phyloP scores from a whole-genome alignment of 2,797 vertebrate species.

The Galago senegalensis region DNA sequence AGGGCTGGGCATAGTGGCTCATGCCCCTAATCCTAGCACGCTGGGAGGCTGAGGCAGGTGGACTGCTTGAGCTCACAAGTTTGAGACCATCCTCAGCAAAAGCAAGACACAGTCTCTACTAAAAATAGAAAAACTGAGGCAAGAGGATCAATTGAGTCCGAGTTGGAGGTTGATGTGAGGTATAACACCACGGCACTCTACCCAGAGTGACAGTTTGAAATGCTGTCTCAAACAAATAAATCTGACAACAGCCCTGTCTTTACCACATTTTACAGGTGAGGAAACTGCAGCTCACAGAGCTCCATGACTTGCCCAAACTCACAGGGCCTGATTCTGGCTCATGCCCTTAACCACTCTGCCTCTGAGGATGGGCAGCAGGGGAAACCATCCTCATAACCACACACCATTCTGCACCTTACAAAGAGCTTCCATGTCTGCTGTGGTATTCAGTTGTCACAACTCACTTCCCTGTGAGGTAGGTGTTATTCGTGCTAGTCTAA shows the following conservation, averaged over 20 bases:
- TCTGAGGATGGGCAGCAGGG: background rate
- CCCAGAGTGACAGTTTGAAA: too few relatives aligned
- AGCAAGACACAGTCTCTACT: too few relatives aligned
- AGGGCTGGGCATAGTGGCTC: too few relatives aligned
- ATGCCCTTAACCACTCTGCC: background rate
- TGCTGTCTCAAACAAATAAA: too few relatives aligned
- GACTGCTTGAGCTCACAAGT: too few relatives aligned
- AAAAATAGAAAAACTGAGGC: too few relatives aligned
- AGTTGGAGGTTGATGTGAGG: too few relatives aligned
- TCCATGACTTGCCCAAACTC: background rate
- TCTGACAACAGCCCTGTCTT: background rate
- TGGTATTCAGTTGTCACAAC: background rate
- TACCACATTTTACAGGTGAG: background rate
- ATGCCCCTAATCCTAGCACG: too few relatives aligned
- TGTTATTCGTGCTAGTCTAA: background rate
- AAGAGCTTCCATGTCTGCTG: background rate
- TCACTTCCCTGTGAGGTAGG: background rate
- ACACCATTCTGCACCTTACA: background rate
- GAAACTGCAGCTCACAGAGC: background rate
- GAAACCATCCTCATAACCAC: background rate
- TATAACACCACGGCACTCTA: too few relatives aligned
- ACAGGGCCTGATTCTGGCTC: background rate
- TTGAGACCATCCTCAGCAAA: too few relatives aligned
- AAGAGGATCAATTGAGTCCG: too few relatives aligned
- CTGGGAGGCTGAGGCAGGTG: too few relatives aligned